These are phyloP conservation scores for Cliona cf. orientalis DNA, from an alignment of 37 sponge, comb jelly and placozoan genomes.

Conservation along the genomic window DNA sequence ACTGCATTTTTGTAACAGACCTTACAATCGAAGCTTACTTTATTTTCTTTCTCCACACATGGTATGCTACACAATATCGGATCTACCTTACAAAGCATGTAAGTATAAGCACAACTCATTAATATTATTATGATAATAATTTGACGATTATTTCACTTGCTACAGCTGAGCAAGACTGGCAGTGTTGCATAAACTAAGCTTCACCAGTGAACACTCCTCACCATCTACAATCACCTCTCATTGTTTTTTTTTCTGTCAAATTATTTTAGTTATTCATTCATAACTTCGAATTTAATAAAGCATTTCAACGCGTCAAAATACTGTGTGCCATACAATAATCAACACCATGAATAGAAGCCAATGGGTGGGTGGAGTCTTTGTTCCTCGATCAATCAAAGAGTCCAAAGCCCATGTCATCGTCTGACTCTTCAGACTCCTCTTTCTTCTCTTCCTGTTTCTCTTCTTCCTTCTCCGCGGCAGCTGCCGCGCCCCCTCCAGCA, in stretches of 20 bases:
- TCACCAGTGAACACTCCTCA: not conserved
- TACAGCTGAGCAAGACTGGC: conserved; percentile 58
- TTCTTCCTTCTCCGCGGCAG: conserved; percentile 48
- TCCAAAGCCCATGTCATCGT: conserved; percentile 99
- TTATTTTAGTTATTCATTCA: too few relatives aligned
- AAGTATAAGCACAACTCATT: not conserved
- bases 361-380: too few relatives aligned
- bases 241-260: too few relatives aligned
- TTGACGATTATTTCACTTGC: not conserved
- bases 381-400: conserved; percentile 78
- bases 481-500: conserved; percentile 50
- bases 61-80: too few relatives aligned
- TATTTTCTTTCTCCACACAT: not conserved
- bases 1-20: too few relatives aligned
- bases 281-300: too few relatives aligned
- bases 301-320: not conserved
- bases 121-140: not conserved
- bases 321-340: not conserved
- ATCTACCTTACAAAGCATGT: conserved; percentile 41
- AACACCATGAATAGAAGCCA: not conserved
- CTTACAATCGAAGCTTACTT: too few relatives aligned
- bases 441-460: conserved; percentile 81
- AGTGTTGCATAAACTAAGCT: not conserved
- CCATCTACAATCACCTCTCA: too few relatives aligned
- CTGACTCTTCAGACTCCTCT: conserved; percentile 88